phyloP scores from a whole-genome alignment of 2,113 vertebrate species.

The Callaeas wilsoni region DNA sequence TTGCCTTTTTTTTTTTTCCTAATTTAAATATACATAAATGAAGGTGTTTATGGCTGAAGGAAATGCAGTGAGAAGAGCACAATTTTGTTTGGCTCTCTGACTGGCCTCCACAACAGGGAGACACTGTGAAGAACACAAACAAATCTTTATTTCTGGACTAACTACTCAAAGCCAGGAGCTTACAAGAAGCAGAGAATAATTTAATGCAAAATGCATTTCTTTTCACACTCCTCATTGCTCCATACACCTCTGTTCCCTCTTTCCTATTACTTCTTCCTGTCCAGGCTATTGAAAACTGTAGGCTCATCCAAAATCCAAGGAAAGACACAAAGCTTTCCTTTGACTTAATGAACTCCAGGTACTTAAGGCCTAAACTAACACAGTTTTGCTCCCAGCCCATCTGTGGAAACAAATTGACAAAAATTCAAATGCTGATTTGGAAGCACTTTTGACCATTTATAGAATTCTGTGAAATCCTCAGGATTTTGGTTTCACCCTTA shows the following conservation, averaged over 20 bases:
- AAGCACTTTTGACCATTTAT: not conserved
- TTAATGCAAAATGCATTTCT: slow-evolving; percentile 1
- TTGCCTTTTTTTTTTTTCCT: not conserved
- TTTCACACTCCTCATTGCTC: not conserved
- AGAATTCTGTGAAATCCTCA: not conserved
- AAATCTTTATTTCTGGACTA: slow-evolving; percentile 52
- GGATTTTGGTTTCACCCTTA: not conserved
- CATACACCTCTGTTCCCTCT: not conserved
- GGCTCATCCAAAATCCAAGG: slow-evolving; percentile 11
- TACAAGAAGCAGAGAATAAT: slow-evolving; percentile 13
- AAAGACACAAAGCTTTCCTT: slow-evolving; percentile 44
- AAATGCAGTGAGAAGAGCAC: slow-evolving; percentile 45
- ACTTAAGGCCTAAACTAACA: slow-evolving; percentile 8
- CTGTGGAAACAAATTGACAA: slow-evolving; percentile 16
- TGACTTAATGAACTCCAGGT: not conserved
- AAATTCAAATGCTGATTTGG: not conserved
- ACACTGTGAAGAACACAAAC: slow-evolving; percentile 46
- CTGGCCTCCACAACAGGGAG: slow-evolving; percentile 29
- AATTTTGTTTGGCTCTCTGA: slow-evolving; percentile 35
- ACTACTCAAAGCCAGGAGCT: slow-evolving; percentile 16
- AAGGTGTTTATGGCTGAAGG: slow-evolving; percentile 49
- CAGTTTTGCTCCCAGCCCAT: not conserved
- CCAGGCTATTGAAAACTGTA: slow-evolving; percentile 1
- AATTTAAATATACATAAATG: not conserved
- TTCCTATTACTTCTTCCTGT: not conserved